Evolutionary conservation across 2,113 vertebrate species (phyloP).

Genomic region (Calonectris borealis): DNA sequence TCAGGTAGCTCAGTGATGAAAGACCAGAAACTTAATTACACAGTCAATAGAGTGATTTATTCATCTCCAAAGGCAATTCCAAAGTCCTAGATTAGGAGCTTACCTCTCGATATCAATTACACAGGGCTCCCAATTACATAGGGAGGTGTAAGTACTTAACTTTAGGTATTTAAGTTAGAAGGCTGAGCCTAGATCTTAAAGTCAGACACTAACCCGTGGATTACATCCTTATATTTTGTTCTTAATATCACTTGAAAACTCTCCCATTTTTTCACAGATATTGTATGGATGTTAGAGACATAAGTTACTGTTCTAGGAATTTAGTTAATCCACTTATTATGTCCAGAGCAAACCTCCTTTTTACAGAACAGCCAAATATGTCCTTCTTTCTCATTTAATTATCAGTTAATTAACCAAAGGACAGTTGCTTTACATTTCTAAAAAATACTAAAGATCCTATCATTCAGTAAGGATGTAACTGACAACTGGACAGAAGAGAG

Average conservation of each 20-base stretch:
- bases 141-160: background rate
- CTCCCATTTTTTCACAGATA: background rate
- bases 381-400: conserved; percentile 47
- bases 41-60: background rate
- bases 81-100: background rate
- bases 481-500: background rate
- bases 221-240: background rate
- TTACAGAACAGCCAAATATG: conserved; percentile 12
- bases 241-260: background rate
- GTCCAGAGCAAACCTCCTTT: conserved; percentile 19
- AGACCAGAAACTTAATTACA: background rate
- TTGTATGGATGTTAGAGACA: background rate
- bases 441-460: background rate
- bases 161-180: background rate
- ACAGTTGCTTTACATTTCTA: background rate
- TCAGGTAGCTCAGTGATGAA: background rate
- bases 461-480: background rate
- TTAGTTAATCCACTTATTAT: conserved; percentile 58
- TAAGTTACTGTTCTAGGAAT: conserved; percentile 38
- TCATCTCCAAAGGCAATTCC: background rate
- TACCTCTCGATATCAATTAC: background rate
- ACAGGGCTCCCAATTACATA: background rate
- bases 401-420: conserved; percentile 51
- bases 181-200: background rate
- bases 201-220: background rate